These are phyloP conservation scores for Terrapene triunguis DNA, from an alignment of 2,113 vertebrate species.

Conservation along the genomic window DNA sequence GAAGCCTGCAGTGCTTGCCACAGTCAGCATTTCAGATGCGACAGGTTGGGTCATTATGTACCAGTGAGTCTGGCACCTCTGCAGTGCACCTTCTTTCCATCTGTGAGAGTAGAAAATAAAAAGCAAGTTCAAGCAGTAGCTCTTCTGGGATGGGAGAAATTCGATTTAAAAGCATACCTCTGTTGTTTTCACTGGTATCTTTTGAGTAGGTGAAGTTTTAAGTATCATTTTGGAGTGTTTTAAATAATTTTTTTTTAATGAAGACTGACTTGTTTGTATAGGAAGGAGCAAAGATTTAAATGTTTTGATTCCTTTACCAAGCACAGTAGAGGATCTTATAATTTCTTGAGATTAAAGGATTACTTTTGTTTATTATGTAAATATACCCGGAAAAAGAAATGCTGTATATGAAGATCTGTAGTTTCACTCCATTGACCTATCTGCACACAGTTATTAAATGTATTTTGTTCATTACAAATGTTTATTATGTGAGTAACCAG, in stretches of 20 bases:
- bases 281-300: neutral
- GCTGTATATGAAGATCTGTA: neutral
- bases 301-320: slow-evolving; percentile 17
- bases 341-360: neutral
- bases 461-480: neutral
- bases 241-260: neutral
- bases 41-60: neutral
- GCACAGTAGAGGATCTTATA: neutral
- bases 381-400: slow-evolving; percentile 30
- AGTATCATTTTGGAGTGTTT: neutral
- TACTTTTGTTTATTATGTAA: slow-evolving; percentile 47
- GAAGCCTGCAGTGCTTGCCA: neutral
- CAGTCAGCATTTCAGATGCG: neutral
- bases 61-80: neutral
- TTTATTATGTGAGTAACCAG: neutral
- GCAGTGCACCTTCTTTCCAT: neutral
- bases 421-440: neutral
- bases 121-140: neutral
- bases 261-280: neutral
- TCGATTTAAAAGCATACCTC: neutral
- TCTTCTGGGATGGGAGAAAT: slow-evolving; percentile 1
- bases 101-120: neutral
- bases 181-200: neutral
- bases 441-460: neutral
- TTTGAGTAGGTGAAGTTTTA: neutral